A percentile compares a stretch with the other conserved stretches of the same genome.
phyloP scores from a whole-genome alignment of 2,888 invertebrate genomes.

The Gortyna flavago region DNA sequence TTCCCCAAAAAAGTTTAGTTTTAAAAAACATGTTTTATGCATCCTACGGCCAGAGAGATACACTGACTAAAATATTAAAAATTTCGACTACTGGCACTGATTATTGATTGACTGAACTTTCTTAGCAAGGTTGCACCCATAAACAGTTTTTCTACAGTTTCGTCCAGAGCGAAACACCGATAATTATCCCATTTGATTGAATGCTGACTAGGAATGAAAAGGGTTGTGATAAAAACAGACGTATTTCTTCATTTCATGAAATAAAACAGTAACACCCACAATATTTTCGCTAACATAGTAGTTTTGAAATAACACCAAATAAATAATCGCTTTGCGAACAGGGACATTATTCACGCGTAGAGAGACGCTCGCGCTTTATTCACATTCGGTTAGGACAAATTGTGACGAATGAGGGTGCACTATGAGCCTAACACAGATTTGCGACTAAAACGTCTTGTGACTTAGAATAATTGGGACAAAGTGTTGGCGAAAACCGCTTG shows the following conservation, averaged over 20 bases:
- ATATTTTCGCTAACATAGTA: conserved; percentile 19
- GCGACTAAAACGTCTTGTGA: conserved; percentile 31
- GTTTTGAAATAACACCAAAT: conserved; percentile 32
- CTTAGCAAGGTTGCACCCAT: background rate
- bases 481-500: background rate
- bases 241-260: conserved; percentile 1
- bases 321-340: conserved; percentile 45
- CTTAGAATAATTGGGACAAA: conserved; percentile 38
- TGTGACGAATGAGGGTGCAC: conserved; percentile 69
- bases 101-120: background rate
- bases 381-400: conserved; percentile 69
- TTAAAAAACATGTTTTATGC: too few relatives aligned
- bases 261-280: conserved; percentile 1
- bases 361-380: conserved; percentile 58
- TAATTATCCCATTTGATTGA: background rate
- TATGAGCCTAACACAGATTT: conserved; percentile 54
- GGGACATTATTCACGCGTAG: conserved; percentile 50
- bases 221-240: background rate
- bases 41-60: background rate
- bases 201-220: background rate
- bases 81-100: background rate
- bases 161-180: background rate
- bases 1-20: background rate
- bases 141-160: background rate
- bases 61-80: background rate